Base-by-base conservation (phyloP, 2,888 invertebrate species). In the Atherix ibis region DNA sequence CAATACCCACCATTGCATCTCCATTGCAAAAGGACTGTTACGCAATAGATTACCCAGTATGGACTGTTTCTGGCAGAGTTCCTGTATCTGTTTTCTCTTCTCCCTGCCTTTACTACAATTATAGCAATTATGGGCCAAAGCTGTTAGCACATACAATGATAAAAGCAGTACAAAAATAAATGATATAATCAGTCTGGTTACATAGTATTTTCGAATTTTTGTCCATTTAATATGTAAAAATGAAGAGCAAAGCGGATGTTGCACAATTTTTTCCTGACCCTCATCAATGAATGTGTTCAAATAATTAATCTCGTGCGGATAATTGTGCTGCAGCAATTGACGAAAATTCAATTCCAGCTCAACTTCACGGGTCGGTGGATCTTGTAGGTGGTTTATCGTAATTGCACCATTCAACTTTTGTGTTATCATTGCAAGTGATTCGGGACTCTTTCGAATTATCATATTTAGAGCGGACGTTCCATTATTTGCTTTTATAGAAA, bases 181-280 rank as follows among this genome's bases (percentile, higher is more conserved):
- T 54, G 82, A 83, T 46, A 84, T 71, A 41, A 83, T 67, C 45
- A 85, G 64, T 34, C 84, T 66, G 1, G 78, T 82, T 9, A 84
- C 76, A 50, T 87, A 87, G 52, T 84, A 88, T 60, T 84, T 84
- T 18, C 85, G 69, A 43, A 88, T 85, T 56, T 87, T 84, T 48
- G 83, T 80, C 88, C 88, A 88, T 54, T 88, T 88, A 33, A 88
- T 71, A 52, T 85, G 76, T 1, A 88, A 64, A 52, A 88, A 88
- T 0, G 87, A 84, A 6, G 87, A 83, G 54, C 87, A 87, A 4
- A 88, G 61, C 0, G 88, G 88, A 63, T 88, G 88, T 34, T 84
- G 68, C 3, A 88, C 58, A 25, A 88, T 79, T 54, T 84, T 82
- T 50, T 87, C 87, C 52, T 87, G 87, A 0, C 87, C 85, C 56